Base-by-base conservation (phyloP, 2,113 vertebrate species). In the Sakesphorus luctuosus region DNA sequence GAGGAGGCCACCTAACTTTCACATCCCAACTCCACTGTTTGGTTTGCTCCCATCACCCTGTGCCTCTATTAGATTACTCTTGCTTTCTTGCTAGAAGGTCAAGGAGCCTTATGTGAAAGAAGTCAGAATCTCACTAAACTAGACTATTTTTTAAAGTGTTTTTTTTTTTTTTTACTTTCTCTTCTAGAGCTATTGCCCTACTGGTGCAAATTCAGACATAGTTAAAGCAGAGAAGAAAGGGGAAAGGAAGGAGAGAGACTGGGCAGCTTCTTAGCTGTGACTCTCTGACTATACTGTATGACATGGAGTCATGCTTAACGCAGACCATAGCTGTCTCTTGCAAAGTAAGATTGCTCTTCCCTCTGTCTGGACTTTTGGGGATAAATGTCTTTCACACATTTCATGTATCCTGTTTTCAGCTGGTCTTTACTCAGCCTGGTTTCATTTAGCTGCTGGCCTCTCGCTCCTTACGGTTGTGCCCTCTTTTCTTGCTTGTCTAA, bases 331-430 rank as follows among this genome's bases (percentile, higher is more conserved):
- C 59, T 87, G 17, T 15, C 21, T 76, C 11, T 36, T 78, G 50
- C 40, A 87, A 87, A 61, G 38, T 52, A 35, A 20, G n/a, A 20
- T 23, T 67, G 20, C 35, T 58, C 15, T 75, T 55, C 43, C 56
- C 35, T 92, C 43, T 59, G 4, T n/a, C 53, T 44, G 29, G 28
- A 33, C 47, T 83, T 36, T 21, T 33, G 19, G 46, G 29, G 38
- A 53, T 1, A 2, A 87, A 46, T 35, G 44, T 38, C 10, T 67
- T 81, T 88, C 69, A 67, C 47, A 58, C 0, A 0, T 66, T 63
- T 61, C 24, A 44, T 2, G 2, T 61, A 24, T 85, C 33, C 62
- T 78, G 31, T 63, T 87, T 82, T 61, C 77, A 74, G 38, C 0
- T 72, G 46, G n/a, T 50, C 67, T 93, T 55, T 44, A 67, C 43